Conservation (phyloP, 2,113 vertebrate species). For the Cercopithecus mona region DNA sequence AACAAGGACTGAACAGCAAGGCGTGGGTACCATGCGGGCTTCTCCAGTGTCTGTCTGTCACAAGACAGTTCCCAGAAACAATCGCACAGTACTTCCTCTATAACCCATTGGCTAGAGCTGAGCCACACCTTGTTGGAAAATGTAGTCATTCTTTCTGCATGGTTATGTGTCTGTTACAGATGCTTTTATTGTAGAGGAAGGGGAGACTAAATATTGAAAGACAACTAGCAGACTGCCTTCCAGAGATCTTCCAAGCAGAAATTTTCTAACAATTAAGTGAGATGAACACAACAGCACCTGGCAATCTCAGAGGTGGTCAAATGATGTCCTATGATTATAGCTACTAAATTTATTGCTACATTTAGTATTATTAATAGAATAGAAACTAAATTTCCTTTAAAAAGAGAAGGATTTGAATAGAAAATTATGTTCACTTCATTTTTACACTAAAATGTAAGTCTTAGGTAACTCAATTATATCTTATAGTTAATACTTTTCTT, state of each 20-base stretch:
- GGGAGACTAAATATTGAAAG: background rate
- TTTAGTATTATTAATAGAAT: background rate
- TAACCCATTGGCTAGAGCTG: background rate
- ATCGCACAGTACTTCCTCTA: background rate
- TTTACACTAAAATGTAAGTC: background rate
- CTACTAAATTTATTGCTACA: background rate
- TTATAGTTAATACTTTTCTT: background rate
- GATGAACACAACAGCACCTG: background rate
- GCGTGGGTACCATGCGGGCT: background rate
- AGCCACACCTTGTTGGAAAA: background rate
- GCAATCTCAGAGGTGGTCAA: background rate
- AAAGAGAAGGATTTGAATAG: background rate
- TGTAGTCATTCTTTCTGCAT: background rate
- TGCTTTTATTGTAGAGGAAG: background rate
- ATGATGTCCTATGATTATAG: background rate
- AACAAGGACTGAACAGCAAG: background rate
- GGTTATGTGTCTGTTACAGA: background rate
- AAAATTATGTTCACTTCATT: background rate
- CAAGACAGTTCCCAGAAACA: background rate
- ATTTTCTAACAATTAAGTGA: background rate
- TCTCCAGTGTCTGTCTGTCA: background rate
- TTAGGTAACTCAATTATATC: background rate
- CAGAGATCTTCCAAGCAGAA: background rate
- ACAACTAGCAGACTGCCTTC: background rate
- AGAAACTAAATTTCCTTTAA: background rate